Conservation (phyloP, 1,140 invertebrate genomes). For the Drosophila trapezifrons region DNA sequence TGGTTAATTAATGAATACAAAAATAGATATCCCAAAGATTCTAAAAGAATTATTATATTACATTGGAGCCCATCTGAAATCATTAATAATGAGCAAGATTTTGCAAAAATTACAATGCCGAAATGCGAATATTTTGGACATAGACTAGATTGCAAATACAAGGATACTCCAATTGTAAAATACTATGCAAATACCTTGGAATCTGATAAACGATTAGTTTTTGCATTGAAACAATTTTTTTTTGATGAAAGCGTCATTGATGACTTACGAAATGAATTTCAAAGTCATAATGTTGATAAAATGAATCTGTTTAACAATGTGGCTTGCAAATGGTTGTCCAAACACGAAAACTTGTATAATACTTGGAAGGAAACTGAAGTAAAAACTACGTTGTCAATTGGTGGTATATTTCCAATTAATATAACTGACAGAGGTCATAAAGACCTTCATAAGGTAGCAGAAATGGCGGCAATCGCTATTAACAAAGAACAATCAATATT, state of each 20-base stretch:
- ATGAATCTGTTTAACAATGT: constrained; percentile 83
- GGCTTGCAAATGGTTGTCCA: constrained; percentile 89
- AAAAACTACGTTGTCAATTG: constrained; percentile 86
- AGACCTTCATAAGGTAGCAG: constrained; percentile 88
- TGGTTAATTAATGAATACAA: constrained; percentile 36
- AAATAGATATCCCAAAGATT: constrained; percentile 24
- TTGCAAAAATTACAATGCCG: constrained; percentile 85
- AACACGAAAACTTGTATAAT: constrained; percentile 85
- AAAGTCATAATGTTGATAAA: not conserved
- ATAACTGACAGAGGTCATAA: constrained; percentile 86
- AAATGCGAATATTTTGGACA: constrained; percentile 85
- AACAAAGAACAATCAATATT: constrained; percentile 88
- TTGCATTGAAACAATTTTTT: constrained; percentile 71
- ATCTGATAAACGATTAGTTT: constrained; percentile 85
- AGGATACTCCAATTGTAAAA: constrained; percentile 88
- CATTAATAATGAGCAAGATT: constrained; percentile 85
- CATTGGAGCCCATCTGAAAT: constrained; percentile 89
- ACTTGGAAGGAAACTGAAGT: constrained; percentile 86
- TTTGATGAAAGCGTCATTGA: constrained; percentile 23
- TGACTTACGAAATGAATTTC: constrained; percentile 27
- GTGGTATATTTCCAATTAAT: constrained; percentile 91
- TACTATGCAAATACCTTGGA: constrained; percentile 86
- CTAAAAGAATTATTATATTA: constrained; percentile 87
- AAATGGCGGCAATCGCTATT: constrained; percentile 88
- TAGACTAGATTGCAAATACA: constrained; percentile 86